Percentiles rank a stretch among this genome's conserved stretches.
phyloP scores from a whole-genome alignment of 2,888 invertebrate species.

The Homarus gammarus region DNA sequence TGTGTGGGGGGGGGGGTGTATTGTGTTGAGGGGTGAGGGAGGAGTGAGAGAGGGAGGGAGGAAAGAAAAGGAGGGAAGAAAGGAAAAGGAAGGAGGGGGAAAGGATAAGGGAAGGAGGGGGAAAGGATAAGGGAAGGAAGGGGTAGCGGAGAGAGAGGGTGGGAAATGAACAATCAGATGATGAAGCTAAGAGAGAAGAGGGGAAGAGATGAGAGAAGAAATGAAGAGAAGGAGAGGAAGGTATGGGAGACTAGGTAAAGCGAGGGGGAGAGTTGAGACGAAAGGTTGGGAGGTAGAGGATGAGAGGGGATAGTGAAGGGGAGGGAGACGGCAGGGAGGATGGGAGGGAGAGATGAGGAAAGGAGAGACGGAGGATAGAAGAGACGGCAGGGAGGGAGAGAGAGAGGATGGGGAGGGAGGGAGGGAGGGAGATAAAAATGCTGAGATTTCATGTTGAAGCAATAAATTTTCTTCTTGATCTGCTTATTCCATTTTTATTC shows the following conservation, averaged over 20 bases:
- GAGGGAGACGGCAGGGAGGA: background rate
- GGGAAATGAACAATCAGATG: background rate
- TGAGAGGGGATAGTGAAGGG: background rate
- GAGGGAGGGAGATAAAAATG: too few relatives aligned
- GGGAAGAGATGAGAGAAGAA: conserved; percentile 3
- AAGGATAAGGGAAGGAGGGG: background rate
- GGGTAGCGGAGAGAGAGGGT: background rate
- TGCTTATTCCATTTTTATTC: too few relatives aligned
- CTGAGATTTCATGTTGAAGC: too few relatives aligned
- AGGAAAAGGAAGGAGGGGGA: background rate
- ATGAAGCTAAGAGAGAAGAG: background rate
- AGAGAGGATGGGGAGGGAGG: too few relatives aligned
- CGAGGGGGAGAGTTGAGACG: background rate
- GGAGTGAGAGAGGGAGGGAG: background rate
- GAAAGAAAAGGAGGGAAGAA: background rate
- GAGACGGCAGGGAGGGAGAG: too few relatives aligned
- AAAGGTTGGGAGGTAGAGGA: background rate
- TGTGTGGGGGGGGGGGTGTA: too few relatives aligned
- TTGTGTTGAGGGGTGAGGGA: background rate
- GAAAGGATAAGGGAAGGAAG: background rate
- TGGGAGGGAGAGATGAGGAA: background rate
- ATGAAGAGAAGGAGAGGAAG: background rate
- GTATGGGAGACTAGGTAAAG: background rate
- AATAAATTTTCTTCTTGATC: too few relatives aligned
- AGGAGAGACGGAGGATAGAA: too few relatives aligned